Evolutionary conservation across 2,888 invertebrate genomes (phyloP), one percentile per base, ranked within the genome.

Genomic region (Leptinotarsa rubiginosa): DNA sequence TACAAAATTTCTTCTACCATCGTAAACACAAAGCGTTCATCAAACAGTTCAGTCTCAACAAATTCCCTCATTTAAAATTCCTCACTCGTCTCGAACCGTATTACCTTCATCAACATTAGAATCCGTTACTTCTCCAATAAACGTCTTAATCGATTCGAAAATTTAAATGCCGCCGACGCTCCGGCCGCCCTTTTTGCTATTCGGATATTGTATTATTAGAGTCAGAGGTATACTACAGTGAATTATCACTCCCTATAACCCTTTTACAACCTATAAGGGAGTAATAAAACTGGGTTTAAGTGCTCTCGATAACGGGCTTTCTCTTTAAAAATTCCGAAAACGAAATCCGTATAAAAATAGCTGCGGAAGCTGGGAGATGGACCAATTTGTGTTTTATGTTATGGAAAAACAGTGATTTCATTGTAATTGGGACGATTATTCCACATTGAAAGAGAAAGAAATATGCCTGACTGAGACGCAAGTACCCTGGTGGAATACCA

Each of bases 241-340:
- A 88, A 87, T 87, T 87, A 87, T 87, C 86, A 86, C 86, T 84
- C 84, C 81, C 80, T 81, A 86, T 87, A 88, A 88, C 88, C 87
- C 88, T 88, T 88, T 88, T 87, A 88, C 87, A 85, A 85, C 86
- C 87, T 87, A 86, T 88, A 85, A 85, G 88, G 88, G 88, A 86
- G 85, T 85, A 87, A 88, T 88, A 88, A 88, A 87, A 86, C 85
- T 81, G 85, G 84, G 85, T 86, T 86, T 86, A 87, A 87, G 87
- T 87, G 87, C 86, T 86, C 85, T 85, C 86, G 87, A 87, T 87
- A 87, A 87, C 86, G 86, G 86, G 84, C 76, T 83, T 80, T 81
- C 78, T 82, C 83, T 85, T 85, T 83, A 84, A 85, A 86, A 85
- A 86, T 85, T 85, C 85, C 81, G 83, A 82, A 82, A 85, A 84